Evolutionary conservation across 2,888 invertebrate genomes (phyloP).

Genomic region (Chrysomela aeneicollis): DNA sequence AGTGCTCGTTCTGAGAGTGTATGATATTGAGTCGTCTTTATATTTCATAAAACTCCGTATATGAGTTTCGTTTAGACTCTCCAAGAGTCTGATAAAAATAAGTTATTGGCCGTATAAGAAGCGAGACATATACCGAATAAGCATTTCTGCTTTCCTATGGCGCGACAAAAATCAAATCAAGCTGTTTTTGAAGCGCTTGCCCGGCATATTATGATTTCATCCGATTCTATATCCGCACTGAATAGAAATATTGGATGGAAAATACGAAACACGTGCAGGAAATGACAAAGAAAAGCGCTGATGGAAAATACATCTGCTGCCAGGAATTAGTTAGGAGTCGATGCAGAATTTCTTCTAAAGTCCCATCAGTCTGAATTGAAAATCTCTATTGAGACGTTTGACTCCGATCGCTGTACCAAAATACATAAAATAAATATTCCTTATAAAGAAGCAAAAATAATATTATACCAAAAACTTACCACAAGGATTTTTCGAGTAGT

Average conservation of each 20-base stretch:
- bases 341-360: no score
- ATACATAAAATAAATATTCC: no score
- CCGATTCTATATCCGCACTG: not conserved
- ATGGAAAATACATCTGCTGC: no score
- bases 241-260: not conserved
- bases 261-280: not conserved
- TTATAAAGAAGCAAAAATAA: no score
- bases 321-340: no score
- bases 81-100: not conserved
- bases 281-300: no score
- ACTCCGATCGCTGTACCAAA: no score
- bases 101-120: constrained; percentile 3
- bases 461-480: no score
- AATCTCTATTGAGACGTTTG: no score
- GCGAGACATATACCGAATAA: not conserved
- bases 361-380: no score
- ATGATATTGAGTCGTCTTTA: not conserved
- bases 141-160: not conserved
- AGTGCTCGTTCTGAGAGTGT: not conserved
- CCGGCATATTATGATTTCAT: not conserved
- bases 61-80: not conserved
- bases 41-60: constrained; percentile 1
- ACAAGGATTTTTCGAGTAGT: no score
- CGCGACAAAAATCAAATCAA: constrained; percentile 4
- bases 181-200: constrained; percentile 3